Conservation (phyloP, 2,797 vertebrate genomes). For the Enteromius trimaculatus region DNA sequence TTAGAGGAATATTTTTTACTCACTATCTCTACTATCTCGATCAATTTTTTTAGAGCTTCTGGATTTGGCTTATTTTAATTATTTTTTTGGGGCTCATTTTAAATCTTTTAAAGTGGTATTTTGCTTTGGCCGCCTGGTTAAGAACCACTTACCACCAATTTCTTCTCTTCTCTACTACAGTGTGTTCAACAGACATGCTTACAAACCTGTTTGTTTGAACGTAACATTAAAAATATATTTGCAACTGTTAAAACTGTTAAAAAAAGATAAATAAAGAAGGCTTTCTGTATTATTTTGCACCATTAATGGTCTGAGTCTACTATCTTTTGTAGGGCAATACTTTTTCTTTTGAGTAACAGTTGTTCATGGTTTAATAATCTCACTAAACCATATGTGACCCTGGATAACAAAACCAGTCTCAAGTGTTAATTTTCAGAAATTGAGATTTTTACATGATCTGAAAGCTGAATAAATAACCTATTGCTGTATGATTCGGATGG, state of each 20-base stretch:
- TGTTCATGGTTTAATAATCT: background rate
- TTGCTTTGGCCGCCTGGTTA: background rate
- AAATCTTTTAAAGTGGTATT: background rate
- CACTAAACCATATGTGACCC: background rate
- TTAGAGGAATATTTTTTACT: background rate
- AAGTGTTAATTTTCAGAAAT: no score
- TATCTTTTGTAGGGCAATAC: background rate
- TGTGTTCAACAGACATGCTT: background rate
- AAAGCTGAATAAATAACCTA: no score
- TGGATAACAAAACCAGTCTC: no score
- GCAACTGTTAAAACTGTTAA: background rate
- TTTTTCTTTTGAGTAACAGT: background rate
- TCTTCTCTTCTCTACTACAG: background rate
- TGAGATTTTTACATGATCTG: no score
- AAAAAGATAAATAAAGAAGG: no score
- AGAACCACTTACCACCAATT: background rate
- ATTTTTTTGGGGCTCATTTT: background rate
- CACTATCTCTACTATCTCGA: background rate
- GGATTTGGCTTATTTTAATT: background rate
- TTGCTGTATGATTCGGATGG: no score
- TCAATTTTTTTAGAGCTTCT: background rate
- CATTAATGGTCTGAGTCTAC: background rate
- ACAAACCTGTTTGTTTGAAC: background rate
- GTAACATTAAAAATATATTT: background rate
- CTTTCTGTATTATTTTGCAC: background rate